Evolutionary conservation across 2,797 vertebrate species (phyloP), one percentile per base, ranked within the genome.

Genomic region (Hybognathus amarus): DNA sequence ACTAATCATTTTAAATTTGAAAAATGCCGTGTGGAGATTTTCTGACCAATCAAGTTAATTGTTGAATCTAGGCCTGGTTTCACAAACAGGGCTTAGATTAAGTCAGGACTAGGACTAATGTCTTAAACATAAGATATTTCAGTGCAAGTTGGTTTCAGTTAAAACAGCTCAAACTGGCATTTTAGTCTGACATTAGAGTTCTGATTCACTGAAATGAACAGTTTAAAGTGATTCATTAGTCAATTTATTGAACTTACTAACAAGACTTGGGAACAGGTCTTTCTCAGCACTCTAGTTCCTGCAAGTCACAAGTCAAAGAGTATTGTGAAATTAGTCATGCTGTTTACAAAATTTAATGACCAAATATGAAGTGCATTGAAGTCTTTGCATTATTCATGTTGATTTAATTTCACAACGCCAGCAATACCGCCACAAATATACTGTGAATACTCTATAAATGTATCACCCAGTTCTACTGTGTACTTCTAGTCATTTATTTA

Each of bases 401-500:
- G 40, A 50, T 47, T 61, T 61, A 42, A 76, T 40, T 42, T 42
- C 36, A 27, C 7, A 77, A 61, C 36, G 7, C 74, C 24, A 27
- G 9, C 15, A 42, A 61, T 61, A 61, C 8, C 1, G n/a, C 36
- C 73, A 42, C 54, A 76, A 42, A 61, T 40, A 76, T 61, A 27
- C 36, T 24, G 13, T 2, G 2, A 33, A 64, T 6, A 77, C 24
- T 42, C 17, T 0, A 45, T 30, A 30, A 27, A 30, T 33, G 45
- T 33, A 45, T 56, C n/a, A 56, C 67, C 17, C 50, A 71, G 36
- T 18, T 50, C 77, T 52, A 11, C 63, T 24, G 30, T 61, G n/a
- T 42, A 10, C 7, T 61, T 45, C 27, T 45, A 45, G 24, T 70
- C 40, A 74, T 77, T 78, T 73, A 71, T 79, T 71, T 45, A 75